phyloP scores from a whole-genome alignment of 2,113 vertebrate genomes.

The Vicugna pacos region DNA sequence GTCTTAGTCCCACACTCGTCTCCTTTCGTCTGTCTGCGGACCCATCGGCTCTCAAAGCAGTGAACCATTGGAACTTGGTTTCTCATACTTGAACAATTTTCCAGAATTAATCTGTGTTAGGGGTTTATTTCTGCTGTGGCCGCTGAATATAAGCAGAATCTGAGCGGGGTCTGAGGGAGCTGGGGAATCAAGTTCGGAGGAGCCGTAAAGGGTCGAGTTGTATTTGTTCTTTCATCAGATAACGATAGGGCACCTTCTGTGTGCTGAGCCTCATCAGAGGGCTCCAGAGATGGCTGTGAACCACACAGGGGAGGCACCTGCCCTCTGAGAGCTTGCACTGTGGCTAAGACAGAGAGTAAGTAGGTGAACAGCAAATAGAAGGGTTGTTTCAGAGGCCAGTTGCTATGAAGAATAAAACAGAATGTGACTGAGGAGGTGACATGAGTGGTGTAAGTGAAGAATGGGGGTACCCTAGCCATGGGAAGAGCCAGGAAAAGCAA shows the following conservation, averaged over 20 bases:
- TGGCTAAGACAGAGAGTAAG: background rate
- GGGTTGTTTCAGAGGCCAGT: background rate
- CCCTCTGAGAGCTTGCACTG: background rate
- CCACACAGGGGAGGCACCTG: background rate
- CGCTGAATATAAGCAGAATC: background rate
- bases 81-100: background rate
- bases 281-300: background rate
- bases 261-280: background rate
- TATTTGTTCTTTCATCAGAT: background rate
- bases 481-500: background rate
- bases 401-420: background rate
- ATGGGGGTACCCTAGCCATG: background rate
- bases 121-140: background rate
- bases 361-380: too few relatives aligned
- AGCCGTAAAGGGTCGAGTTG: too few relatives aligned
- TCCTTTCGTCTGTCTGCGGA: background rate
- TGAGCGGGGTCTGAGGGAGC: background rate
- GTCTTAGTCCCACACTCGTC: background rate
- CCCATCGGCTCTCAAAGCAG: background rate
- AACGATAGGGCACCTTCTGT: accelerated
- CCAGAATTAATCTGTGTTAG: background rate
- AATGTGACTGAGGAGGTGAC: background rate
- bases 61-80: background rate
- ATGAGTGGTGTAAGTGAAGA: background rate
- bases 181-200: background rate